Evolutionary conservation across 2,113 vertebrate species (phyloP).

Genomic region (Lepus europaeus): DNA sequence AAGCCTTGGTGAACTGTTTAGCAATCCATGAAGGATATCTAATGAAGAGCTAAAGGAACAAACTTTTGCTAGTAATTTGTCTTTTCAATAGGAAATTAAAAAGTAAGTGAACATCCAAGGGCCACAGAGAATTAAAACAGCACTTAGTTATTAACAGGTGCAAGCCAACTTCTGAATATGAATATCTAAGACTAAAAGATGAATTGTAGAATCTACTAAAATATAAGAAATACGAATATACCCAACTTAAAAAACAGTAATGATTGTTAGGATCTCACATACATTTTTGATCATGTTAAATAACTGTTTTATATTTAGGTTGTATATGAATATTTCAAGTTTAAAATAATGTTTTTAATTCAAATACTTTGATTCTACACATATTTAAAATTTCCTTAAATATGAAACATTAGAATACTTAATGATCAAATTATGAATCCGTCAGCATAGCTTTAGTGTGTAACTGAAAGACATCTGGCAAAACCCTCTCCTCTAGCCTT

Average conservation of each 20-base stretch:
- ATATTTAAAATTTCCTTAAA: constrained; percentile 49
- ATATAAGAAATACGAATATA: neutral
- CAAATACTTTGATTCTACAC: neutral
- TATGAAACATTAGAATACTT: neutral
- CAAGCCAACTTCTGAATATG: neutral
- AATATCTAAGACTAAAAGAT: neutral
- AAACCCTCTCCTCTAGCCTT: neutral
- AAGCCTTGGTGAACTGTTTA: neutral
- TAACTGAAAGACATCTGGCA: neutral
- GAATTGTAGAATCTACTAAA: neutral
- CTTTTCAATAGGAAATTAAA: neutral
- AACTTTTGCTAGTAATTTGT: neutral
- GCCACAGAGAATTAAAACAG: neutral
- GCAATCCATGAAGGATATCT: neutral
- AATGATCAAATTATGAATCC: neutral
- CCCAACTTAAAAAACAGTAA: neutral
- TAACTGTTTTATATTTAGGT: neutral
- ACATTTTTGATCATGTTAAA: neutral
- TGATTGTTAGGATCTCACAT: neutral
- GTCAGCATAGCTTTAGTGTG: neutral
- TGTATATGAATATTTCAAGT: neutral
- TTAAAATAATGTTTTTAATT: neutral
- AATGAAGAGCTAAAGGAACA: neutral
- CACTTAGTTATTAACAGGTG: neutral
- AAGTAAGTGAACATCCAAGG: neutral